Evolutionary conservation across 2,888 invertebrate species (phyloP).

Genomic region (Octonoba sinensis): DNA sequence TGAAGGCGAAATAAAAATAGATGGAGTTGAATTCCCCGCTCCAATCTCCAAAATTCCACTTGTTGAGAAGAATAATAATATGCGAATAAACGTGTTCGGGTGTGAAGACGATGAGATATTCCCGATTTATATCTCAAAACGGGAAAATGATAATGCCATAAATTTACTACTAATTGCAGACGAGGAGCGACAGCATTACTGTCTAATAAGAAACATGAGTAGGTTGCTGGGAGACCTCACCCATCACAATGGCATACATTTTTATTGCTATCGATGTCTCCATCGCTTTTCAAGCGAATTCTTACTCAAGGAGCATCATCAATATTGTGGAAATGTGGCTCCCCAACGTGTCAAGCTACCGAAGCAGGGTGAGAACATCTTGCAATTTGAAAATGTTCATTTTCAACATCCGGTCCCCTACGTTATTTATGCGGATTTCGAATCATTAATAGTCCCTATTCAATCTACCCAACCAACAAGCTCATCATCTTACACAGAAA

Average conservation of each 20-base stretch:
- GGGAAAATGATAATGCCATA: no score
- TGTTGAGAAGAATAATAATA: no score
- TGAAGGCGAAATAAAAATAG: no score
- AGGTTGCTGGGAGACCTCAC: conserved; percentile 1
- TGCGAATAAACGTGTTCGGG: no score
- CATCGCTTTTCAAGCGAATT: conserved; percentile 1
- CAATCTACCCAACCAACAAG: neutral
- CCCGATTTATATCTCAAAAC: no score
- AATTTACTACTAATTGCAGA: no score
- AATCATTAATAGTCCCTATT: neutral
- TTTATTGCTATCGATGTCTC: conserved; percentile 2
- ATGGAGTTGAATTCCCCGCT: no score
- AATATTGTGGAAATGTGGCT: neutral
- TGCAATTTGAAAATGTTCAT: neutral
- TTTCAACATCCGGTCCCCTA: neutral
- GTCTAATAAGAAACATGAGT: neutral
- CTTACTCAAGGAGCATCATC: neutral
- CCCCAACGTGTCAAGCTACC: neutral
- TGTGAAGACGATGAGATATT: no score
- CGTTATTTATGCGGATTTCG: conserved; percentile 2
- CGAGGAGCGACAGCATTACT: neutral
- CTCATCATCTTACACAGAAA: neutral
- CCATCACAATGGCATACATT: neutral
- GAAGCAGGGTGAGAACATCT: neutral
- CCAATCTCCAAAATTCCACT: no score